Percentiles rank a stretch among this genome's conserved stretches.
Evolutionary conservation across 1,140 invertebrate species (phyloP).

Genomic region (Brachionus calyciflorus): DNA sequence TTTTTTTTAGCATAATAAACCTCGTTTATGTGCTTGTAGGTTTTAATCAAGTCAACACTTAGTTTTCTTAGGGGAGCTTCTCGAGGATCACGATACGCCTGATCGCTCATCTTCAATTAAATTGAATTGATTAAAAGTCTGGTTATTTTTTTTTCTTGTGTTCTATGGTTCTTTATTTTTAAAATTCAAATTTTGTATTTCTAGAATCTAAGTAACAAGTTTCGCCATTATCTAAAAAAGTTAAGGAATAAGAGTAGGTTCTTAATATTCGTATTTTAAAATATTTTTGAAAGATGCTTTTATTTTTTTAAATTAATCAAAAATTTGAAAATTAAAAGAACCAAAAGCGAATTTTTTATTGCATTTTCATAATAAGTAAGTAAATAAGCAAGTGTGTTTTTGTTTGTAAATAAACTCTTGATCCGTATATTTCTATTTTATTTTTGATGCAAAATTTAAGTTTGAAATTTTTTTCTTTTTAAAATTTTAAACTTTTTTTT

Average conservation of each 20-base stretch:
- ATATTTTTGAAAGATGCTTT: too few species aligned
- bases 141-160: neutral
- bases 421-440: too few species aligned
- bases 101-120: neutral
- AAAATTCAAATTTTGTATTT: too few species aligned
- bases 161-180: neutral
- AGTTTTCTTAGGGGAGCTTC: constrained; percentile 89
- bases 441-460: too few species aligned
- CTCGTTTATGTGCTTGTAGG: constrained; percentile 99
- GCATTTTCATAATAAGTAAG: constrained; percentile 8
- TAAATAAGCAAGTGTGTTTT: neutral
- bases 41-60: constrained; percentile 98
- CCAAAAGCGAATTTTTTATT: constrained; percentile 14
- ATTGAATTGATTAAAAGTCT: neutral
- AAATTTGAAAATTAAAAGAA: neutral
- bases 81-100: constrained; percentile 78
- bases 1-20: constrained; percentile 99
- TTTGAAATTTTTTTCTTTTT: too few species aligned
- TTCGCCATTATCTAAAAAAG: too few species aligned
- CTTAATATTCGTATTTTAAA: too few species aligned
- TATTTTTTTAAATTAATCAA: neutral
- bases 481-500: too few species aligned
- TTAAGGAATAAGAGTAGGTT: too few species aligned
- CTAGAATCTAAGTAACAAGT: too few species aligned
- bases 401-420: too few species aligned